Conservation (phyloP, 2,113 vertebrate genomes). For the Cairina moschata region DNA sequence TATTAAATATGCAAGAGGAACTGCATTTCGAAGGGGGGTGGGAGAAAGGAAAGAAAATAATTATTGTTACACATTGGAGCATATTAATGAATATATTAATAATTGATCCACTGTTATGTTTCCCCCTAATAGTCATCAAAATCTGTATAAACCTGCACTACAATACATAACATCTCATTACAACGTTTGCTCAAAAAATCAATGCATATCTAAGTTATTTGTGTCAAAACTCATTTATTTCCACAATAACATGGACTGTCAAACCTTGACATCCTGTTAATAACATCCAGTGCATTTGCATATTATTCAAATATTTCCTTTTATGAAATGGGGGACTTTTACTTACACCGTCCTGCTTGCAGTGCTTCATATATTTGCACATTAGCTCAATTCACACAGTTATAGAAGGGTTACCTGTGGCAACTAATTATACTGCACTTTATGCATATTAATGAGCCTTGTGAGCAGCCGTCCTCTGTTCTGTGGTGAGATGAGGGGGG, state of each 20-base stretch:
- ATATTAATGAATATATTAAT: conserved; percentile 84
- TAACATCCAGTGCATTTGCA: conserved; percentile 84
- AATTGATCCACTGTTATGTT: conserved; percentile 76
- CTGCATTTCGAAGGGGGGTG: conserved; percentile 36
- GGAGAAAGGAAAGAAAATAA: conserved; percentile 65
- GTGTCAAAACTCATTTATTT: conserved; percentile 91
- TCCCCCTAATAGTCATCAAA: conserved; percentile 80
- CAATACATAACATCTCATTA: conserved; percentile 80
- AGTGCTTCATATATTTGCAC: conserved; percentile 70
- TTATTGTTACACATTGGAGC: conserved; percentile 77
- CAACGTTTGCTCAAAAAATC: conserved; percentile 82
- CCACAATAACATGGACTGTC: conserved; percentile 85
- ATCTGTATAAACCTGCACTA: conserved; percentile 77
- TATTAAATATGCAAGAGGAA: conserved; percentile 75
- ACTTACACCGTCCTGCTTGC: conserved; percentile 59
- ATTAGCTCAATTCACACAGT: conserved; percentile 78
- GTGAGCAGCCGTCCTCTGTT: conserved; percentile 65
- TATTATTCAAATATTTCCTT: conserved; percentile 87
- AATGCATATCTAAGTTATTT: conserved; percentile 88
- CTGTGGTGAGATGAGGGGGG: conserved; percentile 51
- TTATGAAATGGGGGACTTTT: conserved; percentile 75
- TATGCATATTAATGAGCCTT: conserved; percentile 82
- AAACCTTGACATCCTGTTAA: conserved; percentile 86
- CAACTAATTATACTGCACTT: conserved; percentile 82
- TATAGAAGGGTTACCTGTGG: conserved; percentile 84